phyloP scores from a whole-genome alignment of 1,140 invertebrate genomes.

The Venturia canescens region DNA sequence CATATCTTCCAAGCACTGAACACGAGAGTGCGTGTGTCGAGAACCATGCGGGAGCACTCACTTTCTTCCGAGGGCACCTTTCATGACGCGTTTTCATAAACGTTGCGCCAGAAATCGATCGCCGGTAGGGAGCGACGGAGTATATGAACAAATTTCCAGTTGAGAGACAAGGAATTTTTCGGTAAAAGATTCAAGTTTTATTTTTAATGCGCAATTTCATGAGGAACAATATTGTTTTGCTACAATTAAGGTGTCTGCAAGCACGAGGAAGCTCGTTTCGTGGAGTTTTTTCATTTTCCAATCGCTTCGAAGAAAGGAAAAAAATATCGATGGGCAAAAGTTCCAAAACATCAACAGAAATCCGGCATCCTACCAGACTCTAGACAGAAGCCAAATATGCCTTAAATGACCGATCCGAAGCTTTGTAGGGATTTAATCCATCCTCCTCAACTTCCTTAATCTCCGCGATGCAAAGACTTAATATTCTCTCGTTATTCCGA shows the following conservation, averaged over 20 bases:
- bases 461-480: neutral
- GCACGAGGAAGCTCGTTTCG: neutral
- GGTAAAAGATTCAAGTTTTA: too few species aligned
- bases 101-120: neutral
- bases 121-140: too few species aligned
- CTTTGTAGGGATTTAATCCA: conserved; percentile 8
- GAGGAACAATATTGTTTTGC: too few species aligned
- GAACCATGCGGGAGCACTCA: neutral
- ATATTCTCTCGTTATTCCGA: neutral
- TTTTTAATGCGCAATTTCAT: too few species aligned
- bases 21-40: neutral
- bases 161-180: neutral
- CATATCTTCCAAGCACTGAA: neutral
- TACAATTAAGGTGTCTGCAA: too few species aligned
- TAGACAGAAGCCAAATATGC: conserved; percentile 13
- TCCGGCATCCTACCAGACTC: neutral
- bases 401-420: neutral
- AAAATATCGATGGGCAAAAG: neutral
- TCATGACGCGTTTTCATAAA: neutral
- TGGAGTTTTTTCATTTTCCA: too few species aligned
- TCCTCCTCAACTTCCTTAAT: neutral
- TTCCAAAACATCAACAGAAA: neutral
- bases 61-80: neutral
- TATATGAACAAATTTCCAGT: neutral
- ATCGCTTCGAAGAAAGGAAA: neutral